Evolutionary conservation across 2,888 invertebrate species (phyloP), one percentile per base, ranked within the genome.

Genomic region (Nomada ferruginata): DNA sequence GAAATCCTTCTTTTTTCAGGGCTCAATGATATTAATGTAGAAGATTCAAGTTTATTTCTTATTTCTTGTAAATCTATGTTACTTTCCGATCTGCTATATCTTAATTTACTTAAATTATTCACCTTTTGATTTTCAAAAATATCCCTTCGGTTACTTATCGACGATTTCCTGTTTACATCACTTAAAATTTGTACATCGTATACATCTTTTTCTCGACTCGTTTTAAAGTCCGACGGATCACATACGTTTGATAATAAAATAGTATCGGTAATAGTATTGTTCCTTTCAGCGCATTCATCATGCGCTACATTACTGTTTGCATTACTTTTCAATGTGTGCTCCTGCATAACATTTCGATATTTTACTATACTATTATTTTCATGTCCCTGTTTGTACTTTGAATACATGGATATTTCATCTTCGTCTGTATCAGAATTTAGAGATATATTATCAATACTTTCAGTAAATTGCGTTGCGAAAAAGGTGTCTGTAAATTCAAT

Each of bases 281-380:
- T 64, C 3, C 63, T 29, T 57, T 13, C 11, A 53, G 53, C 42
- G 15, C 11, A 36, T 20, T 65, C 20, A n/a, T 66, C 42, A 57
- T 50, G 15, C 1, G 53, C 44, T 47, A 15, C 13, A 65, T 36
- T 23, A 50, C n/a, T 4, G 1, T 60, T 42, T 23, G 7, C 10
- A 50, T 44, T 50, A 53, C n/a, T 80, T 52, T 52, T 57, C 29
- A 64, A 50, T 42, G 47, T 11, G 61, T 69, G 15, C 36, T 65
- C 52, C n/a, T 53, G 65, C 4, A 76, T 15, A 74, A 57, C 65
- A 75, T 52, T n/a, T 36, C 92, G 89, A 85, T 93, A 93, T 42
- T 90, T 88, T n/a, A 59, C 73, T 79, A 93, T 93, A 44, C 92
- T 93, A 52, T 93, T 93, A 20, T 88, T 70, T 9, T 75, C 59